Evolutionary conservation across 2,113 vertebrate species (phyloP).

Genomic region (Pardalotus punctatus): DNA sequence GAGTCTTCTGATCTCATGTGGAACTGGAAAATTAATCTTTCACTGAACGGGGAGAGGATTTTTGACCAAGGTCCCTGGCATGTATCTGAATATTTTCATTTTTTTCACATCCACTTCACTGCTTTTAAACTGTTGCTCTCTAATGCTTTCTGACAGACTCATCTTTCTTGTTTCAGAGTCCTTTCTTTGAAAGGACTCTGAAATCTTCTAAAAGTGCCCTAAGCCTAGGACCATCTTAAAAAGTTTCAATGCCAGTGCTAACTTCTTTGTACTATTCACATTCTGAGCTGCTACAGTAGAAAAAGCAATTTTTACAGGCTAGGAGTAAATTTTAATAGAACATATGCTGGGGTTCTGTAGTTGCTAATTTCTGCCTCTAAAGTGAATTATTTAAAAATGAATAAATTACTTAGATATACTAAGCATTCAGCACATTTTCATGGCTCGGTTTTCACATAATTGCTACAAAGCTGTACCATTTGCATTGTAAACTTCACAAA

Average conservation of each 20-base stretch:
- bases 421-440: background rate
- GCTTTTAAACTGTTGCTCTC: background rate
- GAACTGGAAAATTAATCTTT: background rate
- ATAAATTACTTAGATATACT: conserved; percentile 10
- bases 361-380: background rate
- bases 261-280: background rate
- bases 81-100: background rate
- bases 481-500: background rate
- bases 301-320: background rate
- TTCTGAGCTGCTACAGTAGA: background rate
- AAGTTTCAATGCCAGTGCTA: background rate
- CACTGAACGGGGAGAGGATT: background rate
- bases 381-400: conserved; percentile 6
- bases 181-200: background rate
- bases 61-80: background rate
- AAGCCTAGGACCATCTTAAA: background rate
- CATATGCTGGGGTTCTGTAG: background rate
- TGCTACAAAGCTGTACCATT: background rate
- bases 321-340: background rate
- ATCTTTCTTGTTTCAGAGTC: background rate
- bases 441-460: background rate
- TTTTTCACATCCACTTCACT: background rate
- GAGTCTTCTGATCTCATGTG: background rate
- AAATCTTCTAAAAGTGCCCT: background rate
- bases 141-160: background rate